phyloP scores from a whole-genome alignment of 2,888 invertebrate genomes.

The Protodeltote pygarga region DNA sequence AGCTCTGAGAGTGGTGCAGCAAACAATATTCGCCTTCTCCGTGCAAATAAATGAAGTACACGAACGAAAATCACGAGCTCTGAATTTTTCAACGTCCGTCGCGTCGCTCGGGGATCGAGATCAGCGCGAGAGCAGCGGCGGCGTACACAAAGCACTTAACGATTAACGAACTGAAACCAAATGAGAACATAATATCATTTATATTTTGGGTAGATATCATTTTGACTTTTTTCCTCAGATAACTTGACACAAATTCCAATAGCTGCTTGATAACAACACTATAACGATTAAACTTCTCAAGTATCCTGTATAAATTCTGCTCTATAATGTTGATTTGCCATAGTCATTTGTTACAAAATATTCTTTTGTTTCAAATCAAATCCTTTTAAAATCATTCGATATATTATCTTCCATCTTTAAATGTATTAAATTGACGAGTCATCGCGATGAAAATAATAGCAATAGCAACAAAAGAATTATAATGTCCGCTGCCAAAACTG shows the following conservation, averaged over 20 bases:
- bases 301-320: slow-evolving; percentile 23
- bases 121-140: slow-evolving; percentile 72
- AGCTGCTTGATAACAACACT: background rate
- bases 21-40: slow-evolving; percentile 75
- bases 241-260: slow-evolving; percentile 21
- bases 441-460: slow-evolving; percentile 79
- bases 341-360: slow-evolving; percentile 39
- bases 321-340: slow-evolving; percentile 31
- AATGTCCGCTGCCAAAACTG: slow-evolving; percentile 80
- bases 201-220: slow-evolving; percentile 62
- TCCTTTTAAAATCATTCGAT: slow-evolving; percentile 58
- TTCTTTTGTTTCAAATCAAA: slow-evolving; percentile 62
- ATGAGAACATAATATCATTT: slow-evolving; percentile 75
- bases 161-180: slow-evolving; percentile 78
- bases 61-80: slow-evolving; percentile 83
- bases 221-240: slow-evolving; percentile 44
- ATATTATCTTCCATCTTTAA: slow-evolving; percentile 66
- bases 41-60: slow-evolving; percentile 79
- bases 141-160: slow-evolving; percentile 75
- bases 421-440: slow-evolving; percentile 70
- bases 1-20: slow-evolving; percentile 58
- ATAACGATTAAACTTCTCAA: slow-evolving; percentile 15
- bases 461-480: slow-evolving; percentile 82
- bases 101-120: slow-evolving; percentile 74
- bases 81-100: slow-evolving; percentile 82